Evolutionary conservation across 2,113 vertebrate species (phyloP).

Genomic region (Taxidea taxus): DNA sequence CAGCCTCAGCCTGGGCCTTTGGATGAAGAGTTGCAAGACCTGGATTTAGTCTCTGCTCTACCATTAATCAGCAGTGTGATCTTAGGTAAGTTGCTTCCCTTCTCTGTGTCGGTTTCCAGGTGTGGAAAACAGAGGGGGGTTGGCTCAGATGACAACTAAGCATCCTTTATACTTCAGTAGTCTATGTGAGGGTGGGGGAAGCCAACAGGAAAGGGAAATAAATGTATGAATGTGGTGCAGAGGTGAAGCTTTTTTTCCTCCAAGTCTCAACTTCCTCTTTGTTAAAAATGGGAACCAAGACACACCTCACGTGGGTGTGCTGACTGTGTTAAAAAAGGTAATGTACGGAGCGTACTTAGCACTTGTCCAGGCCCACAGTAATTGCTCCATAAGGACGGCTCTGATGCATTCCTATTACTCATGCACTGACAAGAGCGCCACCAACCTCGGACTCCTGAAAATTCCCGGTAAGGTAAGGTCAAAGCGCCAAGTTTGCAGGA

Average conservation of each 20-base stretch:
- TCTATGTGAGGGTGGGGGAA: neutral
- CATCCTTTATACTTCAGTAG: neutral
- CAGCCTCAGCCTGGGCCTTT: neutral
- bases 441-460: neutral
- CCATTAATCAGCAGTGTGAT: neutral
- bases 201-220: neutral
- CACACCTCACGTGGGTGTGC: neutral
- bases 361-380: neutral
- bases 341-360: neutral
- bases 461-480: neutral
- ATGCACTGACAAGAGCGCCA: neutral
- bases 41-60: neutral
- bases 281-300: neutral
- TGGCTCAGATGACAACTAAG: neutral
- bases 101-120: neutral
- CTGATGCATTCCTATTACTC: neutral
- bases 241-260: neutral
- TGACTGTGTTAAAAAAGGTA: neutral
- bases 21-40: neutral
- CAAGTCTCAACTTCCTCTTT: neutral
- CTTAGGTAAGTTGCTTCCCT: neutral
- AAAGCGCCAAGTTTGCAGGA: neutral
- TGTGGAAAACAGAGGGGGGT: neutral
- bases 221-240: neutral
- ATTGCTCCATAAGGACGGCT: fast-evolving